Percentiles rank a stretch among this genome's conserved stretches.
These are phyloP conservation scores for Standfussiana lucernea DNA, from an alignment of 2,888 invertebrate genomes.

Conservation along the genomic window DNA sequence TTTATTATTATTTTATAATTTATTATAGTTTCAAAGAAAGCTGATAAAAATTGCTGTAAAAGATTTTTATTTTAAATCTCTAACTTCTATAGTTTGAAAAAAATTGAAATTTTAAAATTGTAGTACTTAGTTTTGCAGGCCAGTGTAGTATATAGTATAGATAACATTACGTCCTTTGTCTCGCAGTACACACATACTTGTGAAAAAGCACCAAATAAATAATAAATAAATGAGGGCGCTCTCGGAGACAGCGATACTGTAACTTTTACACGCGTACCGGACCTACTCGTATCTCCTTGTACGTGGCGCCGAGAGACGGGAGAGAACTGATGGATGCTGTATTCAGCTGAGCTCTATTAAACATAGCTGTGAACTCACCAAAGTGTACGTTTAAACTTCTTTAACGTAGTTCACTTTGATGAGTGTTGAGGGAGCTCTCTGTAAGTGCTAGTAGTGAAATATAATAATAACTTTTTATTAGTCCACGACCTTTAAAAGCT, in stretches of 20 bases:
- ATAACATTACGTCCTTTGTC: slow-evolving; percentile 47
- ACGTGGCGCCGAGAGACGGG: background rate
- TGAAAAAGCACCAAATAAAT: slow-evolving; percentile 43
- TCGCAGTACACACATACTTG: slow-evolving; percentile 15
- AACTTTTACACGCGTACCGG: slow-evolving; percentile 6
- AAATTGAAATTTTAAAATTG: too few relatives aligned
- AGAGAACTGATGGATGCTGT: background rate
- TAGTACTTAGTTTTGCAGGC: too few relatives aligned
- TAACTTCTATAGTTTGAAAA: too few relatives aligned
- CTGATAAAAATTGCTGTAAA: too few relatives aligned
- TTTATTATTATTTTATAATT: too few relatives aligned
- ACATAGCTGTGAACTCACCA: background rate
- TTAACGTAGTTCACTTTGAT: background rate
- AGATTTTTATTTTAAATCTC: too few relatives aligned
- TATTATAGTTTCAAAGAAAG: too few relatives aligned
- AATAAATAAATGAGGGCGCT: slow-evolving; percentile 40
- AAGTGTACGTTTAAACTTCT: background rate
- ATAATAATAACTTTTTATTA: slow-evolving; percentile 8
- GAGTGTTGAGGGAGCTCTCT: background rate
- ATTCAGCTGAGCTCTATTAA: background rate
- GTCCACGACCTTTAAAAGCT: background rate
- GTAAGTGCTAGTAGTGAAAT: background rate
- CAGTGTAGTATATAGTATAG: slow-evolving; percentile 46
- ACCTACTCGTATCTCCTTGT: background rate
- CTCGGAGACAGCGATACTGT: too few relatives aligned